phyloP scores from a whole-genome alignment of 1,140 invertebrate genomes.

The Atta colombica region DNA sequence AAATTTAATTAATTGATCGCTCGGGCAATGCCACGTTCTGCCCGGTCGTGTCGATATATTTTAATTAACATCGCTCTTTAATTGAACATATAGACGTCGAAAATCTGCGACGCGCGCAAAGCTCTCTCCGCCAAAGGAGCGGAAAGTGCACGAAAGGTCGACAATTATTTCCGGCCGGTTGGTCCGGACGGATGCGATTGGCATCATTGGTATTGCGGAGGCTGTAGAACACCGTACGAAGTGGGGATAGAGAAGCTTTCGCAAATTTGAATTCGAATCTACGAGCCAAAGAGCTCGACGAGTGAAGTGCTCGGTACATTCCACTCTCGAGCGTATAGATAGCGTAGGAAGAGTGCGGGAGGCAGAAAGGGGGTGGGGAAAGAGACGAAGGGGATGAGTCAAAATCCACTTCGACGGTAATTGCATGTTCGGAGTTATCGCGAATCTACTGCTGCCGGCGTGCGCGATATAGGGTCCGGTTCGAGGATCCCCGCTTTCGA shows the following conservation, averaged over 20 bases:
- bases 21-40: not conserved
- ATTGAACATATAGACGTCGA: conserved; percentile 28
- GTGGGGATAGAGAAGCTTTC: conserved; percentile 49
- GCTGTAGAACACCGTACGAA: not conserved
- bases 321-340: conserved; percentile 44
- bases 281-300: conserved; percentile 43
- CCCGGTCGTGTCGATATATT: conserved; percentile 46
- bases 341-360: conserved; percentile 16
- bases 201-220: conserved; percentile 45
- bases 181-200: conserved; percentile 48
- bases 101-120: conserved; percentile 10
- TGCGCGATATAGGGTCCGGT: conserved; percentile 56
- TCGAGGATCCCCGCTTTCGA: conserved; percentile 41
- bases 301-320: conserved; percentile 67
- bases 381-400: conserved; percentile 37
- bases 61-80: conserved; percentile 59
- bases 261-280: conserved; percentile 66
- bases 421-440: conserved; percentile 71
- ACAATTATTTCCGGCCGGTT: conserved; percentile 59
- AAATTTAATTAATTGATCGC: conserved; percentile 65
- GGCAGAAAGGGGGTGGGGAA: not conserved
- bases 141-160: conserved; percentile 55
- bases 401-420: conserved; percentile 70
- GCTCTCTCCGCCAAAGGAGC: not conserved
- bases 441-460: conserved; percentile 50